Evolutionary conservation across 2,113 vertebrate genomes (phyloP).

Genomic region (Percopsis transmontana): DNA sequence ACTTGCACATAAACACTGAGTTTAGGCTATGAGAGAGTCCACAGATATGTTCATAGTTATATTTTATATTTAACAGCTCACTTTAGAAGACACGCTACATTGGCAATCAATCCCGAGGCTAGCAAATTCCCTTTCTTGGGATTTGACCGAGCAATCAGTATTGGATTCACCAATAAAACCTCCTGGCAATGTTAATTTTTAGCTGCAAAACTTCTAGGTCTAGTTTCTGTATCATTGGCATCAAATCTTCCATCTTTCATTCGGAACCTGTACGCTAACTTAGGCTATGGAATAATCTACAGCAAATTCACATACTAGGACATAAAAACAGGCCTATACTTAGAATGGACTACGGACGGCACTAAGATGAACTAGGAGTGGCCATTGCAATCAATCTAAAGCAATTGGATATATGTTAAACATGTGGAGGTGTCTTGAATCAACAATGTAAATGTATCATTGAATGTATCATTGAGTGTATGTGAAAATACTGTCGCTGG

Average conservation of each 20-base stretch:
- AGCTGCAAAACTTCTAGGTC: too few species aligned
- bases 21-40: too few species aligned
- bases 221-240: too few species aligned
- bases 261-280: not conserved
- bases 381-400: constrained; percentile 11
- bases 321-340: constrained; percentile 3
- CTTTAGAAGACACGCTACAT: not conserved
- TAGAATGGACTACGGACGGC: constrained; percentile 16
- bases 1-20: too few species aligned
- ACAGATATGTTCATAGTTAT: too few species aligned
- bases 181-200: not conserved
- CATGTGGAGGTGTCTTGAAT: constrained; percentile 56
- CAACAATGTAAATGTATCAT: constrained; percentile 67
- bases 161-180: not conserved
- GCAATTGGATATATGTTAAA: constrained; percentile 43
- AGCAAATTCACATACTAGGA: constrained; percentile 5
- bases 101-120: not conserved
- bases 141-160: not conserved
- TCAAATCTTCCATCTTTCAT: not conserved
- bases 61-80: not conserved
- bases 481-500: constrained; percentile 54
- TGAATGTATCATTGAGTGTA: constrained; percentile 65
- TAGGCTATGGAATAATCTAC: not conserved
- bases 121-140: not conserved
- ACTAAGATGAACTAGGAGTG: constrained; percentile 38